Percentiles rank a stretch among this genome's conserved stretches.
phyloP scores from a whole-genome alignment of 37 sponge, comb jelly and placozoan genomes.

The Aplysina aerophoba region DNA sequence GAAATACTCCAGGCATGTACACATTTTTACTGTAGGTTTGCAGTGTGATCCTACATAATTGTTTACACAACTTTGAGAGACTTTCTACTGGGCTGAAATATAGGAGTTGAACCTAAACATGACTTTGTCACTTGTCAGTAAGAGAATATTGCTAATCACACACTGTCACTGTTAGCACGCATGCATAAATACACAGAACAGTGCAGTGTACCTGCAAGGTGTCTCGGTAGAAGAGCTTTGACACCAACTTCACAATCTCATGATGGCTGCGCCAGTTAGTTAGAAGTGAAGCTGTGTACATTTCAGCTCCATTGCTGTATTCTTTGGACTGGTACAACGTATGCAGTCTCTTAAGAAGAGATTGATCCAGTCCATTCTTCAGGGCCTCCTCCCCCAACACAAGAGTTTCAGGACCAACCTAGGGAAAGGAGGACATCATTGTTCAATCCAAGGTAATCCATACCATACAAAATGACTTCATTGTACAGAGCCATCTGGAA shows the following conservation, averaged over 20 bases:
- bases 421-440: neutral
- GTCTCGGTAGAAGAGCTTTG: constrained; percentile 48
- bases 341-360: constrained; percentile 57
- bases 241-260: constrained; percentile 36
- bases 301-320: neutral
- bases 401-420: constrained; percentile 70
- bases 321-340: neutral
- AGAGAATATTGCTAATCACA: too few species aligned
- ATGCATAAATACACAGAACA: too few species aligned
- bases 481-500: neutral
- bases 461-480: neutral
- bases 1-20: too few species aligned
- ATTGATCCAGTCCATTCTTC: constrained; percentile 46
- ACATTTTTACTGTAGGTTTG: too few species aligned
- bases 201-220: neutral
- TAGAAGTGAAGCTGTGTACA: constrained; percentile 20
- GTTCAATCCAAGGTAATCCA: neutral
- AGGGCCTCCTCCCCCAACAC: constrained; percentile 56
- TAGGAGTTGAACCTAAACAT: too few species aligned
- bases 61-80: too few species aligned
- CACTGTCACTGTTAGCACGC: too few species aligned
- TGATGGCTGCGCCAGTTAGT: constrained; percentile 69
- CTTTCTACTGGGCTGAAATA: too few species aligned
- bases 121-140: too few species aligned
- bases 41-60: too few species aligned